Evolutionary conservation across 2,113 vertebrate species (phyloP), one percentile per base, ranked within the genome.

Genomic region (Jaculus jaculus): DNA sequence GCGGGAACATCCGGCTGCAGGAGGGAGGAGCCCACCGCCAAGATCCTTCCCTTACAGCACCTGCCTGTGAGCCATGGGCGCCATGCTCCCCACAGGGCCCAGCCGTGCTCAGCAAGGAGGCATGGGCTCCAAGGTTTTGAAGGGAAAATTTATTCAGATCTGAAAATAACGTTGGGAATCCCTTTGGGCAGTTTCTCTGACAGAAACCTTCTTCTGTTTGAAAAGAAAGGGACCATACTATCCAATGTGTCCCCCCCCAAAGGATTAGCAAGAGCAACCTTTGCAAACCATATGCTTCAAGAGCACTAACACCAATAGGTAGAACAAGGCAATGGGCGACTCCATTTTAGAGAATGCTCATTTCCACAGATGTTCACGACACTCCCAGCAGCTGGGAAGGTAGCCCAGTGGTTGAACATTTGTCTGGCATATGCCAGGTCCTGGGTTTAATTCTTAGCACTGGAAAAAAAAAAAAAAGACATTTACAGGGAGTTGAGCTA

Each of bases 81-180:
- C 2, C 32, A 51, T 0, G 2, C n/a, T 79, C 66, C 88, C 81
- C 42, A 54, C 78, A 80, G 68, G 42, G 54, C 61, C 87, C 47
- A 63, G 90, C 69, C 71, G 88, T 39, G 54, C 32, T 77, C 95
- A 90, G 37, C 17, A 18, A 88, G 78, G 71, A 79, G 63, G 71
- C 37, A 60, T 68, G 65, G 71, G 20, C 15, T 5, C 4, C 34
- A 51, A 32, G 61, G 42, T 68, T 87, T 54, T 87, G 73, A 89
- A 93, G 86, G 54, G 69, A 84, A 89, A 79, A 65, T 78, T n/a
- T n/a, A n/a, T n/a, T 85, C 71, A 75, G 42, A 91, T 37, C 39
- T 92, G 82, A 26, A 69, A 72, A 28, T 51, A 89, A 90, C 73
- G 72, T 79, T 78, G 60, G 91, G 73, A 86, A 86, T 18, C 39